phyloP scores from a whole-genome alignment of 2,888 invertebrate species.

The Oligia fasciuncula region DNA sequence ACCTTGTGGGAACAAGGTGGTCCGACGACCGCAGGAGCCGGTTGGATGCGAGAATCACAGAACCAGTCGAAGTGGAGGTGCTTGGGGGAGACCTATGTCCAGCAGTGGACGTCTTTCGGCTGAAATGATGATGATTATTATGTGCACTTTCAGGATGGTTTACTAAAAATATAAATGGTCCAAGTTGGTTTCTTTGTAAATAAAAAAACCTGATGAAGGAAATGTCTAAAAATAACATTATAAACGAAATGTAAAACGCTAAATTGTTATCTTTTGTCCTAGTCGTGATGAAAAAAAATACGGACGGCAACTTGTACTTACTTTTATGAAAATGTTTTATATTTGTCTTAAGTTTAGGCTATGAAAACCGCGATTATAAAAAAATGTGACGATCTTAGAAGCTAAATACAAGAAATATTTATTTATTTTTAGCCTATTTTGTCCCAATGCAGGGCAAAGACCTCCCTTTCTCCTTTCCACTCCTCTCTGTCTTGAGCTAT shows the following conservation, averaged over 20 bases:
- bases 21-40: too few relatives aligned
- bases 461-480: too few relatives aligned
- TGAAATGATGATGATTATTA: too few relatives aligned
- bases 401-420: neutral
- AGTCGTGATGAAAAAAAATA: constrained; percentile 20
- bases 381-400: neutral
- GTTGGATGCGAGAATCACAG: too few relatives aligned
- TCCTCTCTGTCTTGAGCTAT: too few relatives aligned
- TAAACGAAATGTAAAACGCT: constrained; percentile 2
- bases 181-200: neutral
- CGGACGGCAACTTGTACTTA: neutral
- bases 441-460: too few relatives aligned
- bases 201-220: neutral
- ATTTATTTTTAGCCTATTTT: too few relatives aligned
- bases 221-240: neutral
- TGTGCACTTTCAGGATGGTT: too few relatives aligned
- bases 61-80: too few relatives aligned
- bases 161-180: neutral
- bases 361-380: neutral
- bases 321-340: constrained; percentile 15
- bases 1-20: too few relatives aligned
- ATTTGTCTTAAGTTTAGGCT: constrained; percentile 2
- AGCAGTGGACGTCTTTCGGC: too few relatives aligned
- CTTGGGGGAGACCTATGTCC: too few relatives aligned
- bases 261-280: constrained; percentile 16